Conservation (phyloP, 2,888 invertebrate genomes). For the Cantharis lateralis region DNA sequence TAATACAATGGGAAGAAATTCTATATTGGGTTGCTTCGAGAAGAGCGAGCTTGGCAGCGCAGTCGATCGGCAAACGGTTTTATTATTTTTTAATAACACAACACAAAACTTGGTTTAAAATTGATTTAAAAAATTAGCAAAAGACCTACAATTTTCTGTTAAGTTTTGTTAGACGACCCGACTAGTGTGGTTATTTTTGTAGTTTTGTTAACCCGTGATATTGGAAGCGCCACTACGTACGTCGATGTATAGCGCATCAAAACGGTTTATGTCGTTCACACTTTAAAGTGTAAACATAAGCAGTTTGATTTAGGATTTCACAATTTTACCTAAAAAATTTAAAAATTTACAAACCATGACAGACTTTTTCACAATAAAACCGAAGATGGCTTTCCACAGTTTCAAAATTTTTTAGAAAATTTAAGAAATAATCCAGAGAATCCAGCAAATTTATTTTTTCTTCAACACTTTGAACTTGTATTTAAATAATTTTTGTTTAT, state of each 20-base stretch:
- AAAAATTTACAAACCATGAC: not conserved
- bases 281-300: constrained; percentile 24
- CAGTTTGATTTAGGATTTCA: constrained; percentile 24
- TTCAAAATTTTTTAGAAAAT: too few species aligned
- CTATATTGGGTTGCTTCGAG: not conserved
- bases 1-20: not conserved
- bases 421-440: too few species aligned
- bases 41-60: not conserved
- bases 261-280: constrained; percentile 32
- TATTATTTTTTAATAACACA: not conserved
- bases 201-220: constrained; percentile 18
- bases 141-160: not conserved
- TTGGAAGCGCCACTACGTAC: constrained; percentile 27
- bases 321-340: constrained; percentile 16
- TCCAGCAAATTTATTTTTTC: too few species aligned
- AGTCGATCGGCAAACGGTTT: not conserved
- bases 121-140: not conserved
- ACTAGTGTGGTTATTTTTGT: constrained; percentile 24
- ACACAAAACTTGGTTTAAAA: not conserved
- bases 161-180: constrained; percentile 15
- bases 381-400: too few species aligned
- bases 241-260: constrained; percentile 25
- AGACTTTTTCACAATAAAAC: too few species aligned
- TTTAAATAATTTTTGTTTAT: not conserved
- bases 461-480: not conserved